phyloP scores from a whole-genome alignment of 1,140 invertebrate species.

The Anoplophora glabripennis region DNA sequence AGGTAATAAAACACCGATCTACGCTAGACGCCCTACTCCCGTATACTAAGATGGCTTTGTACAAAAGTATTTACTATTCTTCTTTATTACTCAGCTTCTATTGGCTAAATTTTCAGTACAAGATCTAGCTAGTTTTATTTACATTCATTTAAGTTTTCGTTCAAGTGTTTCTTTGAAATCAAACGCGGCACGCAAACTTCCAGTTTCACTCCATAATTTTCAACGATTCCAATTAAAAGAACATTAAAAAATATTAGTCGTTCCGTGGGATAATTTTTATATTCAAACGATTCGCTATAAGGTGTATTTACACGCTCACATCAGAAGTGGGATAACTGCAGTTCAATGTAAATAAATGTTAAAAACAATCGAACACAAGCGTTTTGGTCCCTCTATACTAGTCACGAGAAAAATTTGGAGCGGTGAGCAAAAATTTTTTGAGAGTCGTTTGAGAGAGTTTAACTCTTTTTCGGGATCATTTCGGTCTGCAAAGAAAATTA shows the following conservation, averaged over 20 bases:
- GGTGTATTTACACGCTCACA: no score
- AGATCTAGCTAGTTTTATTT: not conserved
- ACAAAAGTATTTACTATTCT: constrained; percentile 32
- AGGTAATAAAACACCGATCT: constrained; percentile 37
- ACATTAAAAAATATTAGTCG: not conserved
- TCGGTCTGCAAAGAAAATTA: no score
- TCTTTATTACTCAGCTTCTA: constrained; percentile 21
- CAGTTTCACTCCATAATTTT: not conserved
- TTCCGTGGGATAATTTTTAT: not conserved
- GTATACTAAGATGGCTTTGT: constrained; percentile 42
- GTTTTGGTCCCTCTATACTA: no score
- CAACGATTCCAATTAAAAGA: not conserved
- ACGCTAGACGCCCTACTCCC: constrained; percentile 23
- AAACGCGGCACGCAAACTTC: not conserved
- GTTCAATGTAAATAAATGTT: no score
- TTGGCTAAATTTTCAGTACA: not conserved
- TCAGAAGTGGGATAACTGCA: no score
- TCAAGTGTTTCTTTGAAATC: constrained; percentile 5
- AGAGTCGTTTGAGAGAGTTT: no score
- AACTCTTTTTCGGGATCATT: no score
- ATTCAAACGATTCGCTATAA: no score
- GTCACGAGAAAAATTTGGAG: no score
- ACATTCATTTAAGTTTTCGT: constrained; percentile 3
- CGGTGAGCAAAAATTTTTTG: no score
- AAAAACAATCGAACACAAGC: no score